Base-by-base conservation (phyloP, 2,888 invertebrate species). In the Aphidoletes aphidimyza region DNA sequence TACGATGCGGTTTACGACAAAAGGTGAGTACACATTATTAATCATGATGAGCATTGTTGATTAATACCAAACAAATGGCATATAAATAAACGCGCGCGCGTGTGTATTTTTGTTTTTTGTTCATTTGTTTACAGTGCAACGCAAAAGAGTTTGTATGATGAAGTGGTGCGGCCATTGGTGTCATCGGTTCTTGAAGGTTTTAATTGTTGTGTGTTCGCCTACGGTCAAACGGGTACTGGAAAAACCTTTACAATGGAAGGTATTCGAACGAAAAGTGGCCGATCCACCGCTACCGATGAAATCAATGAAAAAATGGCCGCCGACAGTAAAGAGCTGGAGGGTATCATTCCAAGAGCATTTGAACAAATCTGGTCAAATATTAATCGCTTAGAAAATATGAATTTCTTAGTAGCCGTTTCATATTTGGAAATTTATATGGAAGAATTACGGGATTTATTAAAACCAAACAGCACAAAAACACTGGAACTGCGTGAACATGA, bases 201-300 rank as follows among this genome's bases (percentile, higher is more conserved):
- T 91, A 99, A 99, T 91, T 98, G 99, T 19, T 99, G 99, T 87
- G 98, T 99, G 87, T 99, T 99, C 91, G 99, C 99, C 0, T 99
- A 99, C 90, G 99, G 99, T 0, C 99, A 99, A 91, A 99, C 99
- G 0, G 99, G 99, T 86, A 98, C 99, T 0, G 99, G 98, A 9
- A 93, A 93, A 88, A 93, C 93, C 0, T 93, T 91, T 86, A 93
- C 93, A 17, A 93, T 93, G 93, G 93, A 93, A 91, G 95, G 96
- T 30, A 90, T 92, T 0, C 91, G 93, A 84, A 91, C 91, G 59
- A 92, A 42, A 45, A 39, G 5, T 30, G 30, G 14, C 17, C 93
- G 86, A 90, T 92, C n/a, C 94, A 94, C n/a, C 87, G 92, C 78
- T n/a, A 19, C 9, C 19, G 42, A 42, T 83, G 39, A 83, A 1